Evolutionary conservation across 1,140 invertebrate species (phyloP).

Genomic region (Pseudomyrmex concolor): DNA sequence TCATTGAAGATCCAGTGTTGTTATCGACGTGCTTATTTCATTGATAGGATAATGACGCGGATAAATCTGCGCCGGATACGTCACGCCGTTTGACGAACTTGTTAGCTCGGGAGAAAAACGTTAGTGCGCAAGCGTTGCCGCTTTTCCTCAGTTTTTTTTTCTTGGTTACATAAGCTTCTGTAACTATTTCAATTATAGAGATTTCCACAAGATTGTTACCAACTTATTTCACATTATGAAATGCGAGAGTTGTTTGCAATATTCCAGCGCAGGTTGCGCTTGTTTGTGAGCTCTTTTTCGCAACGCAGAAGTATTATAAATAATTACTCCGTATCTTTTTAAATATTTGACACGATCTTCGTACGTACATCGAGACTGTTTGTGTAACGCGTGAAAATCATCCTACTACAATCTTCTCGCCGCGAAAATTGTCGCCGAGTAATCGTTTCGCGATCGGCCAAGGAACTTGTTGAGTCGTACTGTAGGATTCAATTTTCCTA

Average conservation of each 20-base stretch:
- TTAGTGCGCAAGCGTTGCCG: neutral
- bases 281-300: neutral
- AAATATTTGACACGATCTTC: constrained; percentile 2
- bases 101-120: neutral
- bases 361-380: neutral
- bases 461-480: constrained; percentile 39
- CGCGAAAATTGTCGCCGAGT: neutral
- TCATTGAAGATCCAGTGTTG: constrained; percentile 50
- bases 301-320: neutral
- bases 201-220: neutral
- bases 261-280: too few species aligned
- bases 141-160: neutral
- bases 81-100: neutral
- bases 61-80: constrained; percentile 19
- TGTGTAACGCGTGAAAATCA: neutral
- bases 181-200: neutral
- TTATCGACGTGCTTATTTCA: constrained; percentile 40
- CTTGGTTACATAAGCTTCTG: neutral
- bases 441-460: constrained; percentile 16
- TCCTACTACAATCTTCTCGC: neutral
- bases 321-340: neutral
- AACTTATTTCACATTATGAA: neutral
- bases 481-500: constrained; percentile 39
- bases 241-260: too few species aligned
- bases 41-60: constrained; percentile 23